Percentiles rank a stretch among this genome's conserved stretches.
These are phyloP conservation scores for Halocynthia aurantium DNA, from an alignment of 23 tunicate species.

Conservation along the genomic window DNA sequence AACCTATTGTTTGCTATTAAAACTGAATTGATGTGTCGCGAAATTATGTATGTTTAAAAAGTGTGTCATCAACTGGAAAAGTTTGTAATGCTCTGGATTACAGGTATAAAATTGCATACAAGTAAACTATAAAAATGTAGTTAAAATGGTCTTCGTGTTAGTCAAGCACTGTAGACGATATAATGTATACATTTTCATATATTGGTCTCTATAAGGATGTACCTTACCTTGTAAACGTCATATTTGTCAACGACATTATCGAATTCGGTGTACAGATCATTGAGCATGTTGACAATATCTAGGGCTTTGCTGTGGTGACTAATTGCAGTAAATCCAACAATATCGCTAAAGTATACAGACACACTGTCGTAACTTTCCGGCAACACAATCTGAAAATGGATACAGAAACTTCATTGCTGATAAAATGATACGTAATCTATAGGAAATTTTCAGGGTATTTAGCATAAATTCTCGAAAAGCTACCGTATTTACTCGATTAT, in stretches of 20 bases:
- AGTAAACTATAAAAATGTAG: too few species aligned
- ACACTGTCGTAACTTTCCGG: constrained; percentile 65
- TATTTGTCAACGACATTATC: constrained; percentile 55
- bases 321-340: constrained; percentile 77
- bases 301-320: constrained; percentile 65
- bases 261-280: constrained; percentile 71
- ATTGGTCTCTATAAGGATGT: neutral
- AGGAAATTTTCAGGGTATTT: too few species aligned
- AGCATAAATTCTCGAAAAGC: too few species aligned
- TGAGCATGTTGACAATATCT: constrained; percentile 69
- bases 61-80: too few species aligned
- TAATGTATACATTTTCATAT: neutral
- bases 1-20: too few species aligned
- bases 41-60: too few species aligned
- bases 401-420: neutral
- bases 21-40: too few species aligned
- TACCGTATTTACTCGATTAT: too few species aligned
- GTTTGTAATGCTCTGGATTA: too few species aligned
- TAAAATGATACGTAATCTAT: too few species aligned
- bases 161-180: neutral
- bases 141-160: too few species aligned
- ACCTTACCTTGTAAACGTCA: constrained; percentile 85
- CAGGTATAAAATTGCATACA: too few species aligned
- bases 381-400: constrained; percentile 32
- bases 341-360: constrained; percentile 87